phyloP scores from a whole-genome alignment of 2,888 invertebrate species.

The Anoplius nigerrimus region DNA sequence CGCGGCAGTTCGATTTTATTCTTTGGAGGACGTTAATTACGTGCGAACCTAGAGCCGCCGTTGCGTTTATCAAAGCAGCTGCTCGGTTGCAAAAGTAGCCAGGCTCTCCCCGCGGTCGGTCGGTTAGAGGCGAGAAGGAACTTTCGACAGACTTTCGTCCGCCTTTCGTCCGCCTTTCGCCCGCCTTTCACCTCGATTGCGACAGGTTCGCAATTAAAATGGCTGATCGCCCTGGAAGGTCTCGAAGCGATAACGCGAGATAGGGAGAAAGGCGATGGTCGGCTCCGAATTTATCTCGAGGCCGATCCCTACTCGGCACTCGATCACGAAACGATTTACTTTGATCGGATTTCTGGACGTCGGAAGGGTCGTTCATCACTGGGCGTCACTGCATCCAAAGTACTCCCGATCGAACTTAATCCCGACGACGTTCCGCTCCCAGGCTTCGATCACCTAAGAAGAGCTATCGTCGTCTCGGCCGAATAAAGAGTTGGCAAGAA shows the following conservation, averaged over 20 bases:
- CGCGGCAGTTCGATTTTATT: conserved; percentile 13
- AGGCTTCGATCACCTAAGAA: neutral
- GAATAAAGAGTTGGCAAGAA: no score
- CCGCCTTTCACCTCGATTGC: neutral
- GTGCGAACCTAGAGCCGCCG: conserved; percentile 10
- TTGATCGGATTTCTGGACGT: no score
- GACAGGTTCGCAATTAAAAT: neutral
- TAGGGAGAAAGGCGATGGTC: no score
- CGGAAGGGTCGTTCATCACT: no score
- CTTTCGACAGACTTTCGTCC: neutral
- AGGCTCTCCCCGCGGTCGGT: neutral
- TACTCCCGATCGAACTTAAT: no score
- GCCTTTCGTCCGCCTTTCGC: no score
- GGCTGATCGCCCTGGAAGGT: no score
- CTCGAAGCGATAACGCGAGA: no score
- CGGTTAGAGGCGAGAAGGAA: neutral
- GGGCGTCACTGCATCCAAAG: no score
- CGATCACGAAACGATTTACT: no score
- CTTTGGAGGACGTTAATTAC: conserved; percentile 32
- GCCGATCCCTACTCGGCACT: no score
- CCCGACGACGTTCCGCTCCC: neutral
- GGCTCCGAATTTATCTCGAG: no score
- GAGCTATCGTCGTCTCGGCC: neutral
- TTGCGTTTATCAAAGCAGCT: conserved; percentile 2
- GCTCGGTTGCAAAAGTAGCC: neutral